Conservation (phyloP, 2,113 vertebrate species). For the Cynopterus brachyotis region DNA sequence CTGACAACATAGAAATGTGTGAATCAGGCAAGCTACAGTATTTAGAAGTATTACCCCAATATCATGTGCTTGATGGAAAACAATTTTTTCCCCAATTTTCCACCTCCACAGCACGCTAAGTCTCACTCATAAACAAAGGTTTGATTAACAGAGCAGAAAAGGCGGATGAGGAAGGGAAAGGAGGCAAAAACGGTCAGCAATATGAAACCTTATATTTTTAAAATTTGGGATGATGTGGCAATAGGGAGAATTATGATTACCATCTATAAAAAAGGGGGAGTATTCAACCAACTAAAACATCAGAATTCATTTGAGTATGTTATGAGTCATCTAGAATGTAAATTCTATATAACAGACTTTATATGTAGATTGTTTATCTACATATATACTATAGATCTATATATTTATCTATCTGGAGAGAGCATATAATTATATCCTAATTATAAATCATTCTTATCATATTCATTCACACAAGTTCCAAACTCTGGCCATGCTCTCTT, state of each 20-base stretch:
- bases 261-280: not conserved
- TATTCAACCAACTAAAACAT: not conserved
- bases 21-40: not conserved
- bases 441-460: constrained; percentile 25
- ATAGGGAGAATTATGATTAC: not conserved
- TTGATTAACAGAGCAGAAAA: not conserved
- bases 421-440: not conserved
- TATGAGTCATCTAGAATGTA: not conserved
- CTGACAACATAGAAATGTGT: not conserved
- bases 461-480: not conserved
- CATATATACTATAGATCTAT: not conserved
- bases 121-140: not conserved
- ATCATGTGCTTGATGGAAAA: not conserved
- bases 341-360: not conserved
- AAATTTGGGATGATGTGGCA: not conserved
- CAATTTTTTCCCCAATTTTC: not conserved
- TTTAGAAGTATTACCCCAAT: not conserved
- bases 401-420: not conserved
- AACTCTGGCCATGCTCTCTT: not conserved
- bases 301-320: not conserved
- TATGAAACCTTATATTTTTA: not conserved
- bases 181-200: not conserved
- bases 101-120: not conserved
- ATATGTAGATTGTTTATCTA: not conserved
- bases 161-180: not conserved